Base-by-base conservation (phyloP, 2,113 vertebrate genomes). In the Tachuris rubrigastra region DNA sequence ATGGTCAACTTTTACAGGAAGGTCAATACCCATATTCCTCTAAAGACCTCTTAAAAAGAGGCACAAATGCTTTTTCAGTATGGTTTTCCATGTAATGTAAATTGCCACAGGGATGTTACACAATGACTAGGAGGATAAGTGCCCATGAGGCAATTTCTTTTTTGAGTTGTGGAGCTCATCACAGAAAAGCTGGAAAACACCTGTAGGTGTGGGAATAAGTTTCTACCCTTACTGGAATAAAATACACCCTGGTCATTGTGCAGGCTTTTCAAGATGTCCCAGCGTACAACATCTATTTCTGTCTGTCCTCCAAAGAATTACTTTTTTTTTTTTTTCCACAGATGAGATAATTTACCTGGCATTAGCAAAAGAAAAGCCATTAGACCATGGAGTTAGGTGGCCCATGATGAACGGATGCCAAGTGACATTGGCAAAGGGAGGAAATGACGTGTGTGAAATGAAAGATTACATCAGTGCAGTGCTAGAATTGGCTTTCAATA, bases 1-100 rank as follows among this genome's bases (percentile, higher is more conserved):
- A 53, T 44, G 66, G 84, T 94, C 89, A 96, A 76, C 90, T 92
- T 94, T 95, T 89, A 95, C 83, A 95, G 92, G 95, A 96, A 95
- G 93, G 83, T 94, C 90, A 92, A 96, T 93, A 79, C 23, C 66
- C 66, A 50, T 92, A 92, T 89, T 96, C 65, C 80, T 90, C 92
- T 95, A 91, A 94, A 94, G 73, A 79, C 53, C 50, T 92, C 62
- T 92, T 95, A 66, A 91, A 95, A 88, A 78, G 74, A 96, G 62
- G 37, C 37, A 95, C 73, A 94, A 87, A 96, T 96, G 73, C 19
- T 92, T 97, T 96, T 93, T 69, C 96, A 93, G 53, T 92, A 69
- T 62, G 41, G 14, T 81, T 96, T 96, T 94, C 86, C 92, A 85
- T 96, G 96, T 97, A 95, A 94, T 72, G 62, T 87, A 82, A 94